Base-by-base conservation (phyloP, 2,888 invertebrate species). In the Dynastes tityus region DNA sequence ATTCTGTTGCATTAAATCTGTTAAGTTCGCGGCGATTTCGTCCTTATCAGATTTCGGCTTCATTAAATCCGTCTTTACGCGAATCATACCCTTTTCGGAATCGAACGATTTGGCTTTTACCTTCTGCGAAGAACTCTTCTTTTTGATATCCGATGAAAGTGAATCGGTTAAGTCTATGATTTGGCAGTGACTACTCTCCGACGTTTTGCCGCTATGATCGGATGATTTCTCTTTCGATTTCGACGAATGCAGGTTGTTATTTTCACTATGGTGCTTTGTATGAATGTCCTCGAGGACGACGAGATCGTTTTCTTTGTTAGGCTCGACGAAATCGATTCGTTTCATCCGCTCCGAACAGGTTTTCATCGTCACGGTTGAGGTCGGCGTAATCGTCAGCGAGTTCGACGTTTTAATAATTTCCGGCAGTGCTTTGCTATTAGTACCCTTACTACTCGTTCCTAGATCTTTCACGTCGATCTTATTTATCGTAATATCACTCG, bases 81-180 rank as follows among this genome's bases (percentile, higher is more conserved):
- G 55, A n/a, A 73, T 73, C 29, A 11, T n/a, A 1, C 73, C 73
- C 40, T 71, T 73, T 2, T 78, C 74, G 40, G 68, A 74, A 22
- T 84, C 84, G 55, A 81, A 80, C 75, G 82, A 82, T 80, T 84
- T 84, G 40, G 83, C 74, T 79, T 83, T 84, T n/a, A 80, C 82
- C 78, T 84, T 85, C 13, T 82, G 81, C 22, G 80, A 82, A 8
- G 80, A 82, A 8, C 80, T 80, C 70, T 83, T 85, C 68, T 83
- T 80, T 53, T 81, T 81, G 8, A 82, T 6, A 29, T 81, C 80
- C 29, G 78, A 22, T 11, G 76, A 51, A 51, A 67, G 79, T 11
- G 79, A 79, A 76, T 87, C 87, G 6, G 86, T 86, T 76, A 87
- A 83, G 84, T 87, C 87, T 51, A 87, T 85, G 22, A 87, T 83